These are phyloP conservation scores for Leptinotarsa juncta DNA, from an alignment of 2,888 invertebrate species.

Conservation along the genomic window DNA sequence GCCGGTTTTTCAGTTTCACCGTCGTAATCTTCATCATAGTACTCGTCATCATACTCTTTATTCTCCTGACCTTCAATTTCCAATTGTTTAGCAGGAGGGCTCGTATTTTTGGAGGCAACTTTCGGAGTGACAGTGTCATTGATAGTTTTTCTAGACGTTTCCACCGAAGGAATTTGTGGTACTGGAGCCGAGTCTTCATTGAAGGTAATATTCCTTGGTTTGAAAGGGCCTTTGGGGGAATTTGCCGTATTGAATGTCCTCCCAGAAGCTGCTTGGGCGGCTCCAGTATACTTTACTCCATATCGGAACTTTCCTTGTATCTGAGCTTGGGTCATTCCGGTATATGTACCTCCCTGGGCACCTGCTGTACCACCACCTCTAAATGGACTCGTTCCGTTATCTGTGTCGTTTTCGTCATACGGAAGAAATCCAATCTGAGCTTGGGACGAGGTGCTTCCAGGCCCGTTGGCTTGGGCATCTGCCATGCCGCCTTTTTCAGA, in stretches of 20 bases:
- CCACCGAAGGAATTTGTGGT: constrained; percentile 19
- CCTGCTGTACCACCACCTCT: constrained; percentile 83
- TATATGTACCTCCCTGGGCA: constrained; percentile 79
- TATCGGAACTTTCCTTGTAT: constrained; percentile 77
- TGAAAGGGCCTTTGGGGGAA: constrained; percentile 50
- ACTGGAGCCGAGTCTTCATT: constrained; percentile 17
- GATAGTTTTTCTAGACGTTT: constrained; percentile 12
- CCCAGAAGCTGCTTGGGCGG: constrained; percentile 86
- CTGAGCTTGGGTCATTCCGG: constrained; percentile 86
- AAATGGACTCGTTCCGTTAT: constrained; percentile 70
- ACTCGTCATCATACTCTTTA: constrained; percentile 63
- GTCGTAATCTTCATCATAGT: constrained; percentile 72
- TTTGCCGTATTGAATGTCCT: constrained; percentile 61
- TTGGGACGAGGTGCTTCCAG: constrained; percentile 87
- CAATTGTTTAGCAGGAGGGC: constrained; percentile 10
- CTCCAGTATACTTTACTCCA: constrained; percentile 69
- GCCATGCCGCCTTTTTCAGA: constrained; percentile 86
- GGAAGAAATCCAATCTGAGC: constrained; percentile 90
- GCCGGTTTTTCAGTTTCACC: constrained; percentile 49
- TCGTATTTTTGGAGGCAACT: constrained; percentile 2
- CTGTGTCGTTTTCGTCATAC: constrained; percentile 72
- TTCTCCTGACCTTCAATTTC: constrained; percentile 46
- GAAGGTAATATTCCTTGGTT: constrained; percentile 48
- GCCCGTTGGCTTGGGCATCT: constrained; percentile 86
- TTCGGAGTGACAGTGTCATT: neutral